Percentiles rank a stretch among this genome's conserved stretches.
phyloP scores from a whole-genome alignment of 2,113 vertebrate genomes.

The Gallinago jamesoni region DNA sequence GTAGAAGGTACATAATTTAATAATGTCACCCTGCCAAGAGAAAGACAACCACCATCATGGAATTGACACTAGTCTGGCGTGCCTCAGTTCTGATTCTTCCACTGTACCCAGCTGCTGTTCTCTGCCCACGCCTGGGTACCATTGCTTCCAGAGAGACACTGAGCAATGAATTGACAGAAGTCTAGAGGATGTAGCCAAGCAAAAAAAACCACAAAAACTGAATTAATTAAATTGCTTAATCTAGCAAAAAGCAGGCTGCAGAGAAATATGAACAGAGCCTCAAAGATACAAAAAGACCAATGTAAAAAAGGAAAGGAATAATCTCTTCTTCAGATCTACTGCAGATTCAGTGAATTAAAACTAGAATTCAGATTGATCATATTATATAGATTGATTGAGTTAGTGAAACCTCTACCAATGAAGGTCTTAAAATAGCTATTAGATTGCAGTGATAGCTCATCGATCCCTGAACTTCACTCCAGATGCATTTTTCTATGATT shows the following conservation, averaged over 20 bases:
- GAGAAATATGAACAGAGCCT: not conserved
- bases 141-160: not conserved
- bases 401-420: not conserved
- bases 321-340: not conserved
- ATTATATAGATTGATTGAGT: not conserved
- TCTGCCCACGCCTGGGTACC: not conserved
- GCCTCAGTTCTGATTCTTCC: not conserved
- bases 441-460: not conserved
- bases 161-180: not conserved
- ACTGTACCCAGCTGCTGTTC: not conserved
- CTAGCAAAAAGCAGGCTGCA: not conserved
- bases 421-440: not conserved
- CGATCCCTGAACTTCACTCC: not conserved
- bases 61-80: rapidly evolving
- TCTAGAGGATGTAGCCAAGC: not conserved
- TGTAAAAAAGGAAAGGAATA: not conserved
- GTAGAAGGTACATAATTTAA: not conserved
- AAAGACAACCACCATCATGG: not conserved
- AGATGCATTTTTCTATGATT: not conserved
- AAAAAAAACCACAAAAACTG: not conserved
- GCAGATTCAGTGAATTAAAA: not conserved
- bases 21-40: not conserved
- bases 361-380: not conserved
- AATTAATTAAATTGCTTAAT: not conserved
- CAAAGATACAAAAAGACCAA: not conserved